Evolutionary conservation across 1,140 invertebrate genomes (phyloP), one percentile per base, ranked within the genome.

Genomic region (Vanessa atalanta): DNA sequence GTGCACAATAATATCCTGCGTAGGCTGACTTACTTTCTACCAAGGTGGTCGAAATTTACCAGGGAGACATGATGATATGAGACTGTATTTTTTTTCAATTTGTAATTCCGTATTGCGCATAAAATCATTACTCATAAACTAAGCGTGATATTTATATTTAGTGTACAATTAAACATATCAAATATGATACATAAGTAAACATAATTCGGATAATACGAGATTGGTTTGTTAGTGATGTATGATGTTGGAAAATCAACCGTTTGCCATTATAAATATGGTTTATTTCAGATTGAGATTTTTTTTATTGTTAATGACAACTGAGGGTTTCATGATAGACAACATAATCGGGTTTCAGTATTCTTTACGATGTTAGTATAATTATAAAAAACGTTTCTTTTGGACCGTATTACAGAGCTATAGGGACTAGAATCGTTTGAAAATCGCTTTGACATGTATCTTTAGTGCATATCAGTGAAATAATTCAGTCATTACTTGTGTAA

Each of bases 391-490:
- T 60, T 60, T 60, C 20, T 31, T 26, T 23, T 60, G 9, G 11
- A 13, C 23, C 55, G 23, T 60, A 23, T 60, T 60, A n/a, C 55
- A 2, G 2, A 3, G 47, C 8, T 5, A 43, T 68, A 57, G 37
- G 8, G 51, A 51, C 4, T 43, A 55, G 15, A 68, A 26, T 68
- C 5, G 65, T 12, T 15, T 55, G 65, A 2, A 0, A 16, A 6
- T 68, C 37, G 51, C 64, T 23, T 50, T 65, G 64, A 65, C 47
- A 15, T 55, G 37, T 68, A 66, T 66, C 23, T 51, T 68, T 23
- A 48, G 64, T 48, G 16, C 50, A 31, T 57, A 68, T 68, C 65
- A 68, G 65, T 57, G 65, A 68, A 68, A 55, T 55, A 53, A 23
- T 55, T 68, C 20, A 68, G 53, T 55, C 37, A 67, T 53, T 37